A percentile compares a stretch with the other conserved stretches of the same genome.
phyloP scores from a whole-genome alignment of 2,797 vertebrate species.

The Pogoniulus pusillus region DNA sequence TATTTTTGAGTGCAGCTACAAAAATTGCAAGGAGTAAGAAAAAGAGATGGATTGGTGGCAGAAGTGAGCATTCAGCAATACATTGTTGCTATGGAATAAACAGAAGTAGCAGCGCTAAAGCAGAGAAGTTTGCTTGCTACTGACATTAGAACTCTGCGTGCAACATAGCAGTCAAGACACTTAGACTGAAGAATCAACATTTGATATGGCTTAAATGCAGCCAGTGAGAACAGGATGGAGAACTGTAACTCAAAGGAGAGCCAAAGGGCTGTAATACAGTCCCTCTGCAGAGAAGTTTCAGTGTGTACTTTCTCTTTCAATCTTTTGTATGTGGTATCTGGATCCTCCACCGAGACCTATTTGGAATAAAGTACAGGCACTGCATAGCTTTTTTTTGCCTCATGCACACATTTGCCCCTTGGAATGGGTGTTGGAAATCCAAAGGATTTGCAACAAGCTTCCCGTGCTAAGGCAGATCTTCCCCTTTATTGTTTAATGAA shows the following conservation, averaged over 20 bases:
- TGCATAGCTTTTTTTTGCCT: not conserved
- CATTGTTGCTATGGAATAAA: not conserved
- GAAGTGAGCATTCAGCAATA: not conserved
- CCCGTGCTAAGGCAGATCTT: not conserved
- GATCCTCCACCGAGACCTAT: not conserved
- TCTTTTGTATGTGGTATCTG: not conserved
- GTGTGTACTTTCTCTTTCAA: not conserved
- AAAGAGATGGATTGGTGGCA: not conserved
- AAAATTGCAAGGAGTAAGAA: constrained; percentile 6
- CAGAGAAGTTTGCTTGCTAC: not conserved
- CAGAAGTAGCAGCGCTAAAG: not conserved
- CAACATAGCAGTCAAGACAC: not conserved
- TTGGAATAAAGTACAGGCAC: not conserved
- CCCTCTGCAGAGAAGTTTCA: not conserved
- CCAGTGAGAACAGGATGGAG: not conserved
- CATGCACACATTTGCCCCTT: not conserved
- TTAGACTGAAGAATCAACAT: not conserved
- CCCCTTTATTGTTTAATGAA: not conserved
- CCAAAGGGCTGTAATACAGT: not conserved
- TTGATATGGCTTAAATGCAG: not conserved
- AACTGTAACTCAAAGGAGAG: not conserved
- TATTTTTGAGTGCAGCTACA: constrained; percentile 70
- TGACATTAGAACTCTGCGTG: not conserved
- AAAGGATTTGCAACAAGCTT: not conserved
- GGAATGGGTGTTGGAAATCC: not conserved